phyloP scores from a whole-genome alignment of 2,797 vertebrate species.

The Pagetopsis macropterus region DNA sequence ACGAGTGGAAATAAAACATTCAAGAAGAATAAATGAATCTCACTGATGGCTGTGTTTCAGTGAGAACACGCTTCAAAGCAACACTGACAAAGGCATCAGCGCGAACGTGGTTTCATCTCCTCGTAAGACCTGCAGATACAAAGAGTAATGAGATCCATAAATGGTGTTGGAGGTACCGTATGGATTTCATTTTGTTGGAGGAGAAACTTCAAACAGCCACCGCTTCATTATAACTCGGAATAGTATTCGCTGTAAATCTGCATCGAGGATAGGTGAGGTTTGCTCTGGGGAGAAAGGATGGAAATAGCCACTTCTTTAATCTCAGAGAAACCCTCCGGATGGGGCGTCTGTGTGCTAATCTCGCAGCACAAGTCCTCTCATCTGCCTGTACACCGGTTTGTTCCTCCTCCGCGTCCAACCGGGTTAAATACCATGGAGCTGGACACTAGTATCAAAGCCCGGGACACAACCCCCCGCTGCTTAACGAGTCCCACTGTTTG shows the following conservation, averaged over 20 bases:
- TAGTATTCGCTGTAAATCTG: slow-evolving; percentile 60
- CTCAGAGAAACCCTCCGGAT: slow-evolving; percentile 61
- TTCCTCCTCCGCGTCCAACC: slow-evolving; percentile 46
- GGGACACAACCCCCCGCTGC: slow-evolving; percentile 24
- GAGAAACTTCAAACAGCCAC: slow-evolving; percentile 74
- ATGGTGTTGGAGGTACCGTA: slow-evolving; percentile 54
- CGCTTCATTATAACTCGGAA: slow-evolving; percentile 69
- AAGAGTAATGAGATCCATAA: slow-evolving; percentile 49
- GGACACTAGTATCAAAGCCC: slow-evolving; percentile 28
- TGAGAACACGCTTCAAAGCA: slow-evolving; percentile 31
- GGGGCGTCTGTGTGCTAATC: slow-evolving; percentile 47
- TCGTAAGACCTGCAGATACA: slow-evolving; percentile 57
- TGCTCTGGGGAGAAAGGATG: slow-evolving; percentile 62
- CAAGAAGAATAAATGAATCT: slow-evolving; percentile 11
- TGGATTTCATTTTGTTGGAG: slow-evolving; percentile 62
- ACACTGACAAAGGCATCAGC: slow-evolving; percentile 54
- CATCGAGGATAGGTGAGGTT: slow-evolving; percentile 63
- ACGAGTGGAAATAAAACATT: slow-evolving; percentile 24
- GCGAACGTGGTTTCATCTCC: slow-evolving; percentile 40
- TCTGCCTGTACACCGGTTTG: slow-evolving; percentile 61
- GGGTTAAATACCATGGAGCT: slow-evolving; percentile 37
- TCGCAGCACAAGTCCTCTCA: slow-evolving; percentile 48
- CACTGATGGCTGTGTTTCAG: slow-evolving; percentile 22
- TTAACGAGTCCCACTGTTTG: slow-evolving; percentile 30
- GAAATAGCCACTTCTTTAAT: slow-evolving; percentile 74